Percentiles rank a stretch among this genome's conserved stretches.
These are phyloP conservation scores for Grapholita molesta DNA, from an alignment of 1,140 invertebrate species.

Conservation along the genomic window DNA sequence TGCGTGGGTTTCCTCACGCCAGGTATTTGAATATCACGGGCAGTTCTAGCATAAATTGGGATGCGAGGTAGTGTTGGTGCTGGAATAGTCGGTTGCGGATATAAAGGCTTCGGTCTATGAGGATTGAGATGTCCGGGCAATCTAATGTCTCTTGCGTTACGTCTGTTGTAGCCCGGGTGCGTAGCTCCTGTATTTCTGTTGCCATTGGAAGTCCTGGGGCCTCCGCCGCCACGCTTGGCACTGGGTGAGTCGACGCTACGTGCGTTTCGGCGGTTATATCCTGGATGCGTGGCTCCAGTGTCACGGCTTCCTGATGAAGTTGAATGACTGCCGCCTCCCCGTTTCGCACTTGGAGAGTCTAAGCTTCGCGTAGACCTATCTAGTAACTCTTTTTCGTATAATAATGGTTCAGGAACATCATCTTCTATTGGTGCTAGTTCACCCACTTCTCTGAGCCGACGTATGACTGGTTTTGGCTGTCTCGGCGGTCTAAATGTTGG, in stretches of 20 bases:
- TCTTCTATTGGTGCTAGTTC: slow-evolving; percentile 9
- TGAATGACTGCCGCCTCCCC: slow-evolving; percentile 22
- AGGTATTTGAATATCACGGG: slow-evolving; percentile 29
- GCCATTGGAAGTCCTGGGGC: slow-evolving; percentile 32
- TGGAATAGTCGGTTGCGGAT: background rate
- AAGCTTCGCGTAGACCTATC: slow-evolving; percentile 13
- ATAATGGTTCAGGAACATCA: background rate
- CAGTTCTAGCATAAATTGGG: slow-evolving; percentile 27
- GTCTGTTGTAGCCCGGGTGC: slow-evolving; percentile 49
- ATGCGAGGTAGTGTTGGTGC: slow-evolving; percentile 4
- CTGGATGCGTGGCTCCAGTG: slow-evolving; percentile 29
- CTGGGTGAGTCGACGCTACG: slow-evolving; percentile 44
- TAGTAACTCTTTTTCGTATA: background rate
- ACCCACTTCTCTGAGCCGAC: slow-evolving; percentile 30
- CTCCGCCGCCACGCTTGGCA: slow-evolving; percentile 40
- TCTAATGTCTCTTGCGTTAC: slow-evolving; percentile 36
- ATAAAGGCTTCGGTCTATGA: background rate
- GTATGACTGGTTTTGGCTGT: slow-evolving; percentile 27
- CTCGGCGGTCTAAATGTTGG: slow-evolving; percentile 13
- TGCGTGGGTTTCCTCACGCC: slow-evolving; percentile 31
- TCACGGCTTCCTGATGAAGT: slow-evolving; percentile 20
- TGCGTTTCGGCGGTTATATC: slow-evolving; percentile 20
- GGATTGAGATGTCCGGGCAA: background rate
- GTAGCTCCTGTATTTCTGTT: slow-evolving; percentile 42
- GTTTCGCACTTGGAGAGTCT: slow-evolving; percentile 23